phyloP scores from a whole-genome alignment of 2,113 vertebrate species.

The Seriola dumerili region DNA sequence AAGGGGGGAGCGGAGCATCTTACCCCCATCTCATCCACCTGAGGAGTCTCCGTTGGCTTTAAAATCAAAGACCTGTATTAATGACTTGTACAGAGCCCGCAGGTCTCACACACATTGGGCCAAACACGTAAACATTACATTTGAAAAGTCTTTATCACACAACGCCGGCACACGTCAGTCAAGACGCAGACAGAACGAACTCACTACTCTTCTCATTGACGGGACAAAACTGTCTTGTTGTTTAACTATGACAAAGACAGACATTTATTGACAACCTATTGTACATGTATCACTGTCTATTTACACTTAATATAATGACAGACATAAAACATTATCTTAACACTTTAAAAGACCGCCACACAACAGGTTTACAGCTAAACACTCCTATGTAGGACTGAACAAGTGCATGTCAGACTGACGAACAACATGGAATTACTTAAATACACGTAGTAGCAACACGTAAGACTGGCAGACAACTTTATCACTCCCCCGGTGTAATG shows the following conservation, averaged over 20 bases:
- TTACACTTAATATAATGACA: conserved; percentile 44
- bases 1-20: conserved; percentile 85
- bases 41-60: conserved; percentile 99
- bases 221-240: conserved; percentile 58
- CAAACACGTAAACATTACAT: conserved; percentile 63
- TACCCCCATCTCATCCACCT: conserved; percentile 98
- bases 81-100: conserved; percentile 74
- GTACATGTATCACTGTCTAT: conserved; percentile 43
- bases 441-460: conserved; percentile 50
- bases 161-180: conserved; percentile 50
- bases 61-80: conserved; percentile 90
- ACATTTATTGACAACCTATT: conserved; percentile 47
- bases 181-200: conserved; percentile 72
- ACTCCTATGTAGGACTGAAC: conserved; percentile 55
- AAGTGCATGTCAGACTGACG: conserved; percentile 62
- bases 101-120: conserved; percentile 63
- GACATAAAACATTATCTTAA: conserved; percentile 48
- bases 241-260: conserved; percentile 59
- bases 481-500: conserved; percentile 74
- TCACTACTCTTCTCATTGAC: conserved; percentile 67
- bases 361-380: conserved; percentile 64
- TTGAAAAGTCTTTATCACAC: conserved; percentile 54
- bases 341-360: conserved; percentile 60
- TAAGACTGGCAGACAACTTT: conserved; percentile 77
- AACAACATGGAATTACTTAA: conserved; percentile 63